Evolutionary conservation across 2,888 invertebrate genomes (phyloP).

Genomic region (Xestia rhomboidea): DNA sequence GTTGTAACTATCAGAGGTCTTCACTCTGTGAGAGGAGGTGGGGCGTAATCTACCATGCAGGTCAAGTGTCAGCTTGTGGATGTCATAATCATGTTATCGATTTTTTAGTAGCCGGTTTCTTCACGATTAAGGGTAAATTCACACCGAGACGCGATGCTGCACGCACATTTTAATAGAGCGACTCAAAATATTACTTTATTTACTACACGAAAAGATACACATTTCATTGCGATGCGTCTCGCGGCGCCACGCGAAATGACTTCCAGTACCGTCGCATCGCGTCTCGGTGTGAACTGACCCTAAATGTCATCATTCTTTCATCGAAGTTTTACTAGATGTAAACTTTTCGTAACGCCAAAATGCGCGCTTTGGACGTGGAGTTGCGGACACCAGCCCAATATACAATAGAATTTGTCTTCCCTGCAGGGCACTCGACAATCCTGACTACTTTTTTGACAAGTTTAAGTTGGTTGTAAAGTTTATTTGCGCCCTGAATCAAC

Average conservation of each 20-base stretch:
- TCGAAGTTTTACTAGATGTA: neutral
- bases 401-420: neutral
- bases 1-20: too few relatives aligned
- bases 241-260: too few relatives aligned
- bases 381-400: neutral
- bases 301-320: neutral
- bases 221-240: too few relatives aligned
- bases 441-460: neutral
- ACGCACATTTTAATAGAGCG: too few relatives aligned
- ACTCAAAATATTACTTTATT: too few relatives aligned
- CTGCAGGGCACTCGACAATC: neutral
- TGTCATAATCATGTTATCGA: neutral
- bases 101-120: neutral
- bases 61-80: too few relatives aligned
- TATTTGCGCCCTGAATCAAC: neutral
- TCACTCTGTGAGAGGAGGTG: neutral
- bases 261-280: too few relatives aligned
- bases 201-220: too few relatives aligned
- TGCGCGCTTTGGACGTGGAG: neutral
- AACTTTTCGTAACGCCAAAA: neutral
- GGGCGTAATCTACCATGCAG: neutral
- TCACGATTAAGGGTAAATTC: neutral
- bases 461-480: neutral
- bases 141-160: too few relatives aligned
- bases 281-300: too few relatives aligned